Evolutionary conservation across 2,113 vertebrate genomes (phyloP).

Genomic region (Microcebus lehilahytsara): DNA sequence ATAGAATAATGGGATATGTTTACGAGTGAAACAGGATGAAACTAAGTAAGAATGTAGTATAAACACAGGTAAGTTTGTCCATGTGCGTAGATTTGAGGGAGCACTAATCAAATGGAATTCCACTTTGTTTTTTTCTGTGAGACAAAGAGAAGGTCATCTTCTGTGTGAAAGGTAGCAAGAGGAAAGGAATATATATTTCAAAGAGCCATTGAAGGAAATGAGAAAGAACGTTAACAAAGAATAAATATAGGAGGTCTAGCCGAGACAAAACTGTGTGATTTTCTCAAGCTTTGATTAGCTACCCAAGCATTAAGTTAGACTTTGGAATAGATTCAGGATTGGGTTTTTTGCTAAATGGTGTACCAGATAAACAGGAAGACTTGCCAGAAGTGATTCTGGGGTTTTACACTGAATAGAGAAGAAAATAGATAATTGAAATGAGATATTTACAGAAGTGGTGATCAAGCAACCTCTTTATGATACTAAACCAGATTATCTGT

Average conservation of each 20-base stretch:
- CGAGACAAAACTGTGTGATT: not conserved
- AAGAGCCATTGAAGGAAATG: not conserved
- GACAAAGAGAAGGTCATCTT: not conserved
- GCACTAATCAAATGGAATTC: not conserved
- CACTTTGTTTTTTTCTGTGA: not conserved
- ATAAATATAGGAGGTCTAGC: not conserved
- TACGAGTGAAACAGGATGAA: not conserved
- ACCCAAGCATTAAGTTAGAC: not conserved
- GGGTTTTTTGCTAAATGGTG: not conserved
- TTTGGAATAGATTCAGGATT: slow-evolving; percentile 12
- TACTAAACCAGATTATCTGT: not conserved
- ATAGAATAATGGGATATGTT: not conserved
- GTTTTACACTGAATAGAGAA: not conserved
- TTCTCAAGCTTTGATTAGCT: not conserved
- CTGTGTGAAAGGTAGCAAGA: not conserved
- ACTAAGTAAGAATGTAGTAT: not conserved
- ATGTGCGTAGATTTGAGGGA: not conserved
- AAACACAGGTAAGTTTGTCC: not conserved
- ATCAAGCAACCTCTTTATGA: not conserved
- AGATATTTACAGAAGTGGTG: not conserved
- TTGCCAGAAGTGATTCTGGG: not conserved
- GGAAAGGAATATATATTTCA: not conserved
- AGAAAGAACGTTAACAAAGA: not conserved
- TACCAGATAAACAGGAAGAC: not conserved
- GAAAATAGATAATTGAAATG: not conserved